Percentiles rank a stretch among this genome's conserved stretches.
Conservation (phyloP, 2,888 invertebrate species). For the Agrenia bidenticulata region DNA sequence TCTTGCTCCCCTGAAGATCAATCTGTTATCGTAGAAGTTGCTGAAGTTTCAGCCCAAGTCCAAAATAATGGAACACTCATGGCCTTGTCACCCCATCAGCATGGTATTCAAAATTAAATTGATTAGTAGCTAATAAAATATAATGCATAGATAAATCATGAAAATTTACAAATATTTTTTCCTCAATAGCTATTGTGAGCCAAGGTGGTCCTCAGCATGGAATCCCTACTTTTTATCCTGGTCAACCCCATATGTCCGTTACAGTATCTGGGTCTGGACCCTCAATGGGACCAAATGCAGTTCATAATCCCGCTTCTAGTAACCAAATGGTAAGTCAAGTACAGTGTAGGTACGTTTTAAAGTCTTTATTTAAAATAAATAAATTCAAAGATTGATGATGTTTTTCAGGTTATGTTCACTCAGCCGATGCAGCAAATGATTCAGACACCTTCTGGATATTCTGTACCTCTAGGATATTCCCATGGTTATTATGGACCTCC, state of each 20-base stretch:
- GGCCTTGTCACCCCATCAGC: slow-evolving; percentile 4
- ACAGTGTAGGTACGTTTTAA: neutral
- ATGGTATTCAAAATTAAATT: neutral
- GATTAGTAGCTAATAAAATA: neutral
- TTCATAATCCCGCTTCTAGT: slow-evolving; percentile 29
- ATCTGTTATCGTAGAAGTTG: neutral
- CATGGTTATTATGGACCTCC: slow-evolving; percentile 39
- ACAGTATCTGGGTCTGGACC: slow-evolving; percentile 33
- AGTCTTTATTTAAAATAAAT: neutral
- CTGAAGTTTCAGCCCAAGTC: slow-evolving; percentile 11
- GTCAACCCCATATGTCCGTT: slow-evolving; percentile 39
- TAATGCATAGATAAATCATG: neutral
- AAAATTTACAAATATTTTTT: neutral
- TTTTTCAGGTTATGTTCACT: slow-evolving; percentile 32
- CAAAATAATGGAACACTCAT: slow-evolving; percentile 9
- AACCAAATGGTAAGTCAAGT: slow-evolving; percentile 30
- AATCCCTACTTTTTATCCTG: slow-evolving; percentile 31
- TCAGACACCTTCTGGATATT: slow-evolving; percentile 15
- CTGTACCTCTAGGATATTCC: slow-evolving; percentile 13
- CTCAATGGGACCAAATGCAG: slow-evolving; percentile 27
- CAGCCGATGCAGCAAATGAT: slow-evolving; percentile 43
- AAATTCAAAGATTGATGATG: neutral
- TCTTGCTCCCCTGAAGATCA: neutral
- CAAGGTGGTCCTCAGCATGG: slow-evolving; percentile 25
- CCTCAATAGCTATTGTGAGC: slow-evolving; percentile 19